Conservation (phyloP, 2,113 vertebrate species). For the Lycocorax pyrrhopterus region DNA sequence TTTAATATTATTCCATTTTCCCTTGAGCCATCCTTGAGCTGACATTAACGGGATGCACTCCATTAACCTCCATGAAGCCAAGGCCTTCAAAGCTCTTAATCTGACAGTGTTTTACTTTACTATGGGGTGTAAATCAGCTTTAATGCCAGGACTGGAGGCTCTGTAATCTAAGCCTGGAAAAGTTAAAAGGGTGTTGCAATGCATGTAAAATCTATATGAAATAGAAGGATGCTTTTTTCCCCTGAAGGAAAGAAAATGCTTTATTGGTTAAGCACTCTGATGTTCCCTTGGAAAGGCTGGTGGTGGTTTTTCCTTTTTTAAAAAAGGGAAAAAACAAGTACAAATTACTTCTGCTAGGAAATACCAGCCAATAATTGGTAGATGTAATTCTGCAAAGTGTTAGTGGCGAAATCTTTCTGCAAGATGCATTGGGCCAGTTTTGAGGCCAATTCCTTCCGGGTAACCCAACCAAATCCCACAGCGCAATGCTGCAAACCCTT, state of each 20-base stretch:
- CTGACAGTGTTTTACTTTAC: slow-evolving; percentile 4
- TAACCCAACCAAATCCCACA: slow-evolving; percentile 33
- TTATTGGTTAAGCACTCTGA: not conserved
- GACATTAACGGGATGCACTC: not conserved
- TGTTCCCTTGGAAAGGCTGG: not conserved
- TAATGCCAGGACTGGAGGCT: slow-evolving; percentile 26
- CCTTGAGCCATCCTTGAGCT: not conserved
- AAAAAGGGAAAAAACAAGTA: not conserved
- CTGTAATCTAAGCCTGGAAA: slow-evolving; percentile 17
- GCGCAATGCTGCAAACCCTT: not conserved
- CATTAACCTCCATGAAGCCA: slow-evolving; percentile 16
- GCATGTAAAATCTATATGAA: slow-evolving; percentile 24
- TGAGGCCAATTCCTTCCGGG: not conserved
- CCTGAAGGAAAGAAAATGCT: not conserved
- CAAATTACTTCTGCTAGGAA: slow-evolving; percentile 43
- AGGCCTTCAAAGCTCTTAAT: not conserved
- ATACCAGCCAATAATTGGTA: slow-evolving; percentile 20
- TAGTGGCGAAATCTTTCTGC: not conserved
- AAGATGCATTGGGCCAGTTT: not conserved
- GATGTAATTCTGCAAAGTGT: slow-evolving; percentile 43
- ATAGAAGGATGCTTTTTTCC: not conserved
- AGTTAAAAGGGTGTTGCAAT: not conserved
- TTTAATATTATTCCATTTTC: slow-evolving; percentile 15
- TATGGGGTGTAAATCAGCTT: slow-evolving; percentile 17
- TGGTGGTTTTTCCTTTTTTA: not conserved